Percentiles rank a stretch among this genome's conserved stretches.
Conservation (phyloP, 2,888 invertebrate genomes). For the Athripsodes cinereus region DNA sequence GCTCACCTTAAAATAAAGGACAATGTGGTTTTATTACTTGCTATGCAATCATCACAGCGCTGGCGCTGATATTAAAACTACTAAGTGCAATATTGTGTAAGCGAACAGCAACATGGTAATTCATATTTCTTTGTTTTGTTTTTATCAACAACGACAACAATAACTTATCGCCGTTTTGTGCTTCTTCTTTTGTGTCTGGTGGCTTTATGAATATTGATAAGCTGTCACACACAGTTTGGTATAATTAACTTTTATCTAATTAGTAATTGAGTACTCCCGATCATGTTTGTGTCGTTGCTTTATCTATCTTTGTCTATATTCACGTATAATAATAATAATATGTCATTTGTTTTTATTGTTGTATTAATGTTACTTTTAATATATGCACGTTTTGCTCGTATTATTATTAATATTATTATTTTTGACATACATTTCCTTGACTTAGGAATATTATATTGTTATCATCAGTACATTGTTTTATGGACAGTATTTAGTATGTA, state of each 20-base stretch:
- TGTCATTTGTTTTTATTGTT: not conserved
- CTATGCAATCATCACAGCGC: too few relatives aligned
- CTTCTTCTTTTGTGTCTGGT: not conserved
- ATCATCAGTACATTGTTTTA: too few relatives aligned
- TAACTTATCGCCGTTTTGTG: not conserved
- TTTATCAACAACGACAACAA: too few relatives aligned
- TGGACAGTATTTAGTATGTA: too few relatives aligned
- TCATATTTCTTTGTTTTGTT: not conserved
- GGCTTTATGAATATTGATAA: constrained; percentile 1
- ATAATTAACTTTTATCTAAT: not conserved
- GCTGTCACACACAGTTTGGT: not conserved
- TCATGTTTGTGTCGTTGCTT: too few relatives aligned
- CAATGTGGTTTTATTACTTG: too few relatives aligned
- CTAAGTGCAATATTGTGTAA: not conserved
- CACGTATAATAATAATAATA: not conserved
- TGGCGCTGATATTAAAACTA: too few relatives aligned
- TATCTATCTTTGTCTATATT: not conserved
- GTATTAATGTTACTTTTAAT: not conserved
- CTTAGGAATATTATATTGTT: too few relatives aligned
- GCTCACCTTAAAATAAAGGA: too few relatives aligned
- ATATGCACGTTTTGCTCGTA: not conserved
- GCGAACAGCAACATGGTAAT: not conserved
- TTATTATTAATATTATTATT: too few relatives aligned
- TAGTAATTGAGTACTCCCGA: not conserved
- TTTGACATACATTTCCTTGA: not conserved